A percentile compares a stretch with the other conserved stretches of the same genome.
Conservation (phyloP, 2,888 invertebrate species). For the Dicyrtomina minuta region DNA sequence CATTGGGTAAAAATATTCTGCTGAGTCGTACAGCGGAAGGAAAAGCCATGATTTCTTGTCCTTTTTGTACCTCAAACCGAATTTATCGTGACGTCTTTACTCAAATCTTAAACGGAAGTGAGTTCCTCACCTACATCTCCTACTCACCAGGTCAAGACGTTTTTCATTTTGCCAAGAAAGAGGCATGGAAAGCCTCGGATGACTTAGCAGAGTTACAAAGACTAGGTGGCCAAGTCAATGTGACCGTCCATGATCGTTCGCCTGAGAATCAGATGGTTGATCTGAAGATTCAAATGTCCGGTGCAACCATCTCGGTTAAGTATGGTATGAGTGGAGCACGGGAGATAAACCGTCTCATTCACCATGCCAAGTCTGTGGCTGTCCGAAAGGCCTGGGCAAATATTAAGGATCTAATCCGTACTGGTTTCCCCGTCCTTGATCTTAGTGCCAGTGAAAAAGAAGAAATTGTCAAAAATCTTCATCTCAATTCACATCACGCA, state of each 20-base stretch:
- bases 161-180: conserved; percentile 90
- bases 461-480: conserved; percentile 81
- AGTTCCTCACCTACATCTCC: conserved; percentile 80
- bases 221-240: conserved; percentile 85
- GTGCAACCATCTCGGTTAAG: conserved; percentile 88
- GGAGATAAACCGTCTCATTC: conserved; percentile 82
- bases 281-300: conserved; percentile 86
- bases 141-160: conserved; percentile 87
- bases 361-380: conserved; percentile 84
- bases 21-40: conserved; percentile 77
- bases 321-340: conserved; percentile 90
- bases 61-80: conserved; percentile 73
- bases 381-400: conserved; percentile 90
- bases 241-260: conserved; percentile 76
- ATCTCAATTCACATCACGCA: conserved; percentile 81
- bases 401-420: conserved; percentile 80
- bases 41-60: conserved; percentile 73
- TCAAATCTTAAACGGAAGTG: conserved; percentile 86
- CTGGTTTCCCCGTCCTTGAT: conserved; percentile 73
- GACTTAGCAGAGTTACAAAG: conserved; percentile 86
- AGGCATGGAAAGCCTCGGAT: conserved; percentile 83
- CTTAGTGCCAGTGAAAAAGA: conserved; percentile 88
- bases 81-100: conserved; percentile 90
- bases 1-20: conserved; percentile 78
- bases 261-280: conserved; percentile 55